Conservation (phyloP, 2,797 vertebrate species). For the Rhabdophis nuchalis region DNA sequence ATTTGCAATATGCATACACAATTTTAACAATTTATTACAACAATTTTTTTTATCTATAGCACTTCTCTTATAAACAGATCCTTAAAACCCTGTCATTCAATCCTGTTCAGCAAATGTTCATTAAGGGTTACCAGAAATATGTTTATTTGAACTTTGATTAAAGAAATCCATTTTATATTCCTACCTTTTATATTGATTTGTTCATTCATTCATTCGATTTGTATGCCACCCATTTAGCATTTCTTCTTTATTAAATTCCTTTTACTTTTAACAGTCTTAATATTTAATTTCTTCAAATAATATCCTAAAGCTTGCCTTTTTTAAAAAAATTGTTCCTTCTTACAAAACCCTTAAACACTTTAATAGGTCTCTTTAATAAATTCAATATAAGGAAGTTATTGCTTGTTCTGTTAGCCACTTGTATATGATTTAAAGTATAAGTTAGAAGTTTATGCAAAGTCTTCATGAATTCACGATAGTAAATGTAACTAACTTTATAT, state of each 20-base stretch:
- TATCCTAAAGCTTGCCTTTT: not conserved
- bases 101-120: not conserved
- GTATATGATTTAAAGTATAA: not conserved
- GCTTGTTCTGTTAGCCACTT: not conserved
- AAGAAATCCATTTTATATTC: not conserved
- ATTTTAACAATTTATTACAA: not conserved
- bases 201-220: too few species aligned
- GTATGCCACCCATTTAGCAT: too few species aligned
- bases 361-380: not conserved
- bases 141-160: not conserved
- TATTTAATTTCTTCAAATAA: not conserved
- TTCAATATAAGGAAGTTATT: not conserved
- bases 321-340: not conserved
- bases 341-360: not conserved
- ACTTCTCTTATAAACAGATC: not conserved
- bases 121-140: not conserved
- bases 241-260: too few species aligned
- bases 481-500: not conserved
- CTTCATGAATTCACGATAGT: not conserved
- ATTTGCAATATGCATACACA: not conserved
- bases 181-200: too few species aligned
- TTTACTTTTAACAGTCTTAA: not conserved
- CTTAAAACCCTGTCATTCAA: not conserved
- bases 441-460: not conserved
- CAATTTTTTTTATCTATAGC: not conserved